phyloP scores from a whole-genome alignment of 1,140 invertebrate species.

The Thalassaphorura encarpata region DNA sequence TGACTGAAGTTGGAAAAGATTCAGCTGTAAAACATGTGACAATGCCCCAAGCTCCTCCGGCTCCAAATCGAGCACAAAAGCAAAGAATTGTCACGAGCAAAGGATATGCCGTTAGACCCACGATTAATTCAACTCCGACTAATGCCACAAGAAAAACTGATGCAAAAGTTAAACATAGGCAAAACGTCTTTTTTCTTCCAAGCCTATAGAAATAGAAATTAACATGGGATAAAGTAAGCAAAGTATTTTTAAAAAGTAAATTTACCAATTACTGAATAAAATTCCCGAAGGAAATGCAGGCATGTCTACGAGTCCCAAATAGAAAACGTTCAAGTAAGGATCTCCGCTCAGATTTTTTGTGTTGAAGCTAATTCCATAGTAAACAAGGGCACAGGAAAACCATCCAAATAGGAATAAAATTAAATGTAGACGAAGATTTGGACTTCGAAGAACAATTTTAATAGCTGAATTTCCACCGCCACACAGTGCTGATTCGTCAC shows the following conservation, averaged over 20 bases:
- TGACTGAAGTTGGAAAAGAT: slow-evolving; percentile 12
- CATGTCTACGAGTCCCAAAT: slow-evolving; percentile 22
- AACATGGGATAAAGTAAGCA: background rate
- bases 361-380: slow-evolving; percentile 21
- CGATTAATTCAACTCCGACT: background rate
- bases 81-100: background rate
- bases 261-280: slow-evolving; percentile 27
- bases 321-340: slow-evolving; percentile 19
- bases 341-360: slow-evolving; percentile 22
- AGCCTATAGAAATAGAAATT: background rate
- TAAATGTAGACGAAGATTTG: background rate
- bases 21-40: slow-evolving; percentile 20
- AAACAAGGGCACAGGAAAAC: slow-evolving; percentile 12
- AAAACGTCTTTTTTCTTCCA: slow-evolving; percentile 1
- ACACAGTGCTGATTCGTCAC: background rate
- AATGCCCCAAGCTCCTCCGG: slow-evolving; percentile 1
- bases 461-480: background rate
- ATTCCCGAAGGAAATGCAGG: slow-evolving; percentile 19
- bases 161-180: background rate
- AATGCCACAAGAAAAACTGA: background rate
- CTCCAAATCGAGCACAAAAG: background rate
- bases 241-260: background rate
- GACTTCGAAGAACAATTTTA: background rate
- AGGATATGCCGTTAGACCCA: background rate
- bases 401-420: slow-evolving; percentile 13